These are phyloP conservation scores for Leptocoma aspasia DNA, from an alignment of 2,113 vertebrate genomes.

Conservation along the genomic window DNA sequence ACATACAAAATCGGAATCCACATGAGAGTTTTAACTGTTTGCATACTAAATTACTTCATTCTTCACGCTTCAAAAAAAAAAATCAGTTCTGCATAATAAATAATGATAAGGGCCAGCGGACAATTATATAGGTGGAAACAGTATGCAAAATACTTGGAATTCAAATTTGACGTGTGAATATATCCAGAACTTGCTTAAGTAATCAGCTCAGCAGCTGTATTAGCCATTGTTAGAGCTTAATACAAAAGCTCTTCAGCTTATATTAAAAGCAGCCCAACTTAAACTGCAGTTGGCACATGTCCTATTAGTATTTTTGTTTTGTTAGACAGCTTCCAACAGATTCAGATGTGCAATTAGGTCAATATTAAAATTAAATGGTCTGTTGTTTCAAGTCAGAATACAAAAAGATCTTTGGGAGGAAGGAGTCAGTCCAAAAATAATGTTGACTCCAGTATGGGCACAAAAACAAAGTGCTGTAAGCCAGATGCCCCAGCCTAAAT, in stretches of 20 bases:
- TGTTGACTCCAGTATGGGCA: not conserved
- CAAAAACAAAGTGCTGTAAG: not conserved
- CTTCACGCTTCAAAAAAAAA: slow-evolving; percentile 82
- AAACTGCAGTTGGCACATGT: slow-evolving; percentile 52
- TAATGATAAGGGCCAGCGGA: slow-evolving; percentile 83
- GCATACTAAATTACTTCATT: slow-evolving; percentile 90
- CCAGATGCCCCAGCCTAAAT: not conserved
- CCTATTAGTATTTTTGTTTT: slow-evolving; percentile 51
- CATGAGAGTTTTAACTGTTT: slow-evolving; percentile 85
- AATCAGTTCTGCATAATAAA: slow-evolving; percentile 88
- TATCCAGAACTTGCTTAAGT: slow-evolving; percentile 64
- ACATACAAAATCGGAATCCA: slow-evolving; percentile 77
- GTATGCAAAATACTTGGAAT: slow-evolving; percentile 73
- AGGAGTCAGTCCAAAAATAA: not conserved
- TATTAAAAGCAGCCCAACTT: slow-evolving; percentile 41
- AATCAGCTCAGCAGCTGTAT: slow-evolving; percentile 54
- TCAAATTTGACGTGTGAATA: slow-evolving; percentile 62
- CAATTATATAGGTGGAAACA: slow-evolving; percentile 85
- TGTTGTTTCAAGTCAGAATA: slow-evolving; percentile 52
- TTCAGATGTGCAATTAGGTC: slow-evolving; percentile 44
- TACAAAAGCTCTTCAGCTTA: slow-evolving; percentile 64
- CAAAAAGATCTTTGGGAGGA: not conserved
- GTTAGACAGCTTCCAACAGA: slow-evolving; percentile 41
- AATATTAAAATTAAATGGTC: slow-evolving; percentile 64
- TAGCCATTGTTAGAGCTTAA: slow-evolving; percentile 58